A percentile compares a stretch with the other conserved stretches of the same genome.
Conservation (phyloP, 1,140 invertebrate species). For the Drosophila fuyamai region DNA sequence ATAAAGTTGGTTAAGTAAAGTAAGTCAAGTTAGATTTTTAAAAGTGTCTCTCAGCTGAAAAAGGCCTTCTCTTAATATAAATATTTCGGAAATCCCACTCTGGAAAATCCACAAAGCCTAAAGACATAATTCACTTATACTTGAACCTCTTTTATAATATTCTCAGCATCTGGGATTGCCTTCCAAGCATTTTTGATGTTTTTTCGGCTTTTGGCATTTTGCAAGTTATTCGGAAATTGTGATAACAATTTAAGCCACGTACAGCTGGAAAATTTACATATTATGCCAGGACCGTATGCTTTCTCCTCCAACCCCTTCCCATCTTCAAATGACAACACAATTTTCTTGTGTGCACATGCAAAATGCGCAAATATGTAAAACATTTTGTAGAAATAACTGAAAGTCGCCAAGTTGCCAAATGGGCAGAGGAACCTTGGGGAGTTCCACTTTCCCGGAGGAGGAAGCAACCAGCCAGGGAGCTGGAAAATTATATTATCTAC, state of each 20-base stretch:
- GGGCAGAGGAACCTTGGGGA: neutral
- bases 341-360: slow-evolving; percentile 48
- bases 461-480: slow-evolving; percentile 12
- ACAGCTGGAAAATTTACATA: slow-evolving; percentile 59
- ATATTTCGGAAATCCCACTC: too few relatives aligned
- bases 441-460: neutral
- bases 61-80: too few relatives aligned
- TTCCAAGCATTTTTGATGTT: slow-evolving; percentile 8
- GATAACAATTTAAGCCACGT: slow-evolving; percentile 61
- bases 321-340: slow-evolving; percentile 12
- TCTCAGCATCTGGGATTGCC: slow-evolving; percentile 8
- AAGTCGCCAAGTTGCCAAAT: slow-evolving; percentile 54
- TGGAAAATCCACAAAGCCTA: neutral
- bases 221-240: slow-evolving; percentile 42
- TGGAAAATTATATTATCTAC: slow-evolving; percentile 36
- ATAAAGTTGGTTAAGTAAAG: too few relatives aligned
- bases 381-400: slow-evolving; percentile 56
- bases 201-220: slow-evolving; percentile 29
- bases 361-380: slow-evolving; percentile 70
- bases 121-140: slow-evolving; percentile 4
- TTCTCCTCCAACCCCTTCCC: neutral
- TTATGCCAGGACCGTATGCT: slow-evolving; percentile 44
- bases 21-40: too few relatives aligned
- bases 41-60: too few relatives aligned
- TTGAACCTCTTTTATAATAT: slow-evolving; percentile 3